These are phyloP conservation scores for Glossophaga mutica DNA, from an alignment of 2,797 vertebrate genomes.

Conservation along the genomic window DNA sequence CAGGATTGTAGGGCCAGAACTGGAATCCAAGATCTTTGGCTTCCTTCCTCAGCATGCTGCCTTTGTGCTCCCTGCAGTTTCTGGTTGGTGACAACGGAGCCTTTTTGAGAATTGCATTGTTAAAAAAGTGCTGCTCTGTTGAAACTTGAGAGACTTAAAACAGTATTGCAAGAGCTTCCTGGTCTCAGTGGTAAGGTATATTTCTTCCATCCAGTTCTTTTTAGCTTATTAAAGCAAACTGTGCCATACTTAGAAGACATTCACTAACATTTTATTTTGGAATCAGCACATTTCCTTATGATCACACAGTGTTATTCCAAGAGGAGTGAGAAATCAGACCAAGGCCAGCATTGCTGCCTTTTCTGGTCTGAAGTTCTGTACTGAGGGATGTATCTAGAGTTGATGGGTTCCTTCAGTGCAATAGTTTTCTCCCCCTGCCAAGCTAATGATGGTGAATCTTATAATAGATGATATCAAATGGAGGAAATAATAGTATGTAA, in stretches of 20 bases:
- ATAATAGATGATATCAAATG: not conserved
- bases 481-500: not conserved
- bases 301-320: not conserved
- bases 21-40: slow-evolving; percentile 1
- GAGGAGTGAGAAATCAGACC: not conserved
- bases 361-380: not conserved
- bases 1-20: not conserved
- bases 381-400: not conserved
- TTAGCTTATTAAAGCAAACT: slow-evolving; percentile 22
- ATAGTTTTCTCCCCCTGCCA: not conserved
- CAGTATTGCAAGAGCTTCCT: not conserved
- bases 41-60: not conserved
- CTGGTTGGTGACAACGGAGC: slow-evolving; percentile 35
- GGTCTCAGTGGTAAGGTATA: not conserved
- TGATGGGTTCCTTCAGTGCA: not conserved
- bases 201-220: not conserved
- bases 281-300: not conserved
- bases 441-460: not conserved
- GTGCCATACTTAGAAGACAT: not conserved
- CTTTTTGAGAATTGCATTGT: slow-evolving; percentile 22
- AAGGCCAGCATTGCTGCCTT: not conserved
- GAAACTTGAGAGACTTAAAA: slow-evolving; percentile 47
- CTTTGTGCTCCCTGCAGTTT: not conserved
- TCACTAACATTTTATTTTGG: not conserved
- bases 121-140: slow-evolving; percentile 31